Conservation (phyloP, 2,888 invertebrate species). For the Euplagia quadripunctaria region DNA sequence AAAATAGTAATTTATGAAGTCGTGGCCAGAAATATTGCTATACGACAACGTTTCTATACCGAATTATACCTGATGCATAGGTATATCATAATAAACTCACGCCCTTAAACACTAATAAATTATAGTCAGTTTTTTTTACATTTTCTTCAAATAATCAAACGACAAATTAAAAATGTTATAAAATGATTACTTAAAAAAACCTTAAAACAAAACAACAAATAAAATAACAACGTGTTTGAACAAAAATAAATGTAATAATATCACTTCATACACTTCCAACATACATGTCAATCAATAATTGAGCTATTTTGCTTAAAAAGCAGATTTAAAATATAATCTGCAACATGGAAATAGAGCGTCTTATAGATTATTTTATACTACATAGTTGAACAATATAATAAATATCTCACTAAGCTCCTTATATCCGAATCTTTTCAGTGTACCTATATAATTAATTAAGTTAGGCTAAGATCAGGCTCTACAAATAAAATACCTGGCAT, state of each 20-base stretch:
- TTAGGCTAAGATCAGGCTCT: background rate
- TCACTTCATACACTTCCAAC: slow-evolving; percentile 6
- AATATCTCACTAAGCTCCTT: slow-evolving; percentile 3
- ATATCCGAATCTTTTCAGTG: background rate
- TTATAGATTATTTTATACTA: slow-evolving; percentile 11
- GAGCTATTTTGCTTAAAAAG: slow-evolving; percentile 12
- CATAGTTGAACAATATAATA: background rate
- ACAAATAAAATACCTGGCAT: background rate
- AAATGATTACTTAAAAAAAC: slow-evolving; percentile 8
- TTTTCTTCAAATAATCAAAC: too few species aligned
- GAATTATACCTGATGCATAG: too few species aligned
- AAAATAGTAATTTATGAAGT: too few species aligned
- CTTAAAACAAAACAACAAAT: slow-evolving; percentile 10
- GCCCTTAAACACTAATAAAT: too few species aligned
- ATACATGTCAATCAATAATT: slow-evolving; percentile 13
- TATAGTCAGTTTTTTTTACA: too few species aligned
- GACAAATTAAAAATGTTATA: background rate
- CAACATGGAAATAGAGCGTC: slow-evolving; percentile 3
- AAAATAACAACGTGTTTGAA: slow-evolving; percentile 8
- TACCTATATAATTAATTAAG: background rate
- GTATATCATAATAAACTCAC: too few species aligned
- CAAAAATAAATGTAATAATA: slow-evolving; percentile 7
- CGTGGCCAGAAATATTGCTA: too few species aligned
- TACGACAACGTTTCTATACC: too few species aligned
- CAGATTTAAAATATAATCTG: slow-evolving; percentile 11